Evolutionary conservation across 2,113 vertebrate species (phyloP).

Genomic region (Himantopus leucocephalus): DNA sequence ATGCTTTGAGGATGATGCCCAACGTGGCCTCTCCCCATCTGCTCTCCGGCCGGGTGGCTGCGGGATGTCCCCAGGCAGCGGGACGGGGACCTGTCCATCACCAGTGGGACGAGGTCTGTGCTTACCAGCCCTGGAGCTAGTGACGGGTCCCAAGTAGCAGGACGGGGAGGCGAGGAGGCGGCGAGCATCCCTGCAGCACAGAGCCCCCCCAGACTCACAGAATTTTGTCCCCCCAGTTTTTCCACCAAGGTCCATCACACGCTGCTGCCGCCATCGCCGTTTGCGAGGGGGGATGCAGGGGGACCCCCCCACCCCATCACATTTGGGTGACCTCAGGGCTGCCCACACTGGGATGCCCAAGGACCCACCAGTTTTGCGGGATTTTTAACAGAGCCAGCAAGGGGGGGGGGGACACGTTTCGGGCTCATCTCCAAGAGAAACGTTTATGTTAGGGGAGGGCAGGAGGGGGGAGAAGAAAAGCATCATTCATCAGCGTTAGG

Average conservation of each 20-base stretch:
- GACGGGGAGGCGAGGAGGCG: not conserved
- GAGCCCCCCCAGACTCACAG: not conserved
- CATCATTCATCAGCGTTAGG: conserved; percentile 4
- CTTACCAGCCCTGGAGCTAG: not conserved
- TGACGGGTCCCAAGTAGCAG: accelerated
- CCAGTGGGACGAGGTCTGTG: not conserved
- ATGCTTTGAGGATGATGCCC: conserved; percentile 15
- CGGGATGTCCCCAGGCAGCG: not conserved
- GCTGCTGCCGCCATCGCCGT: accelerated
- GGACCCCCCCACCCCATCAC: not conserved
- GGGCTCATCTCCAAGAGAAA: conserved; percentile 55
- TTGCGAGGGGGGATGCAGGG: accelerated
- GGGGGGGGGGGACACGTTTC: not conserved
- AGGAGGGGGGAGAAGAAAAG: conserved; percentile 26
- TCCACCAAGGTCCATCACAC: not conserved
- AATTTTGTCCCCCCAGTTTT: not conserved
- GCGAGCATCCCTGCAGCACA: accelerated
- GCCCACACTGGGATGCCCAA: not conserved
- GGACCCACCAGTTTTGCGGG: not conserved
- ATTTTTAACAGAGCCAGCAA: not conserved
- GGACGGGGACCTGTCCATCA: not conserved
- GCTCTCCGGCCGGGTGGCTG: not conserved
- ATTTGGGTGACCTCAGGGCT: accelerated
- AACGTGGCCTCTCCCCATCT: not conserved
- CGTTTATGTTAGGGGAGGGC: not conserved